Evolutionary conservation across 2,797 vertebrate genomes (phyloP).

Genomic region (Babyrousa celebensis): DNA sequence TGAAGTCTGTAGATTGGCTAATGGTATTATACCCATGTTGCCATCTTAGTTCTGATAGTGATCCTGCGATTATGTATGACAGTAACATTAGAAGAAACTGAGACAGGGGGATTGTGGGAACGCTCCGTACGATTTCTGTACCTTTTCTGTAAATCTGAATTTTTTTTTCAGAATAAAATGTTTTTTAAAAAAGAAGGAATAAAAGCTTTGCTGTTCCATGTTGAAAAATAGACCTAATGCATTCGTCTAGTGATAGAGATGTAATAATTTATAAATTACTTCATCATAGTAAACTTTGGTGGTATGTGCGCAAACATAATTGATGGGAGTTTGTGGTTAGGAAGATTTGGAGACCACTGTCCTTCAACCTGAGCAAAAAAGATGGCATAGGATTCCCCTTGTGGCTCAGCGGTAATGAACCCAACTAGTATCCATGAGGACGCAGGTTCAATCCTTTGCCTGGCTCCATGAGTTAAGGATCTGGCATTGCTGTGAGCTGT

Average conservation of each 20-base stretch:
- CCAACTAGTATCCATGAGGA: no score
- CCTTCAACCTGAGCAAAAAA: background rate
- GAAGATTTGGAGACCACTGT: background rate
- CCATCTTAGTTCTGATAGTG: background rate
- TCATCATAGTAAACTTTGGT: background rate
- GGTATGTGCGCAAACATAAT: background rate
- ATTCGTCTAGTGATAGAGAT: background rate
- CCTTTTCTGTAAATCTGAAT: slow-evolving; percentile 24
- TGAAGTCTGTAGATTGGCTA: background rate
- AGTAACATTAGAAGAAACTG: slow-evolving; percentile 8
- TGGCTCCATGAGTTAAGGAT: no score
- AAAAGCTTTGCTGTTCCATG: background rate
- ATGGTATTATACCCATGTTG: background rate
- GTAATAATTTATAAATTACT: slow-evolving; percentile 9
- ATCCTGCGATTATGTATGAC: background rate
- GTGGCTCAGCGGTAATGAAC: no score
- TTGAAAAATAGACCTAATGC: background rate
- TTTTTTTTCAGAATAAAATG: slow-evolving; percentile 12
- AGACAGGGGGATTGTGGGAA: background rate
- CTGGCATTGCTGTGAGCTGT: no score
- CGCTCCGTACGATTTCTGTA: background rate
- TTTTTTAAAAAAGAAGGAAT: background rate
- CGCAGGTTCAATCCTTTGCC: no score
- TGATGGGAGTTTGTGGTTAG: background rate
- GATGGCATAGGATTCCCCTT: no score